phyloP scores from a whole-genome alignment of 2,888 invertebrate species.

The Gnatocerus cornutus region DNA sequence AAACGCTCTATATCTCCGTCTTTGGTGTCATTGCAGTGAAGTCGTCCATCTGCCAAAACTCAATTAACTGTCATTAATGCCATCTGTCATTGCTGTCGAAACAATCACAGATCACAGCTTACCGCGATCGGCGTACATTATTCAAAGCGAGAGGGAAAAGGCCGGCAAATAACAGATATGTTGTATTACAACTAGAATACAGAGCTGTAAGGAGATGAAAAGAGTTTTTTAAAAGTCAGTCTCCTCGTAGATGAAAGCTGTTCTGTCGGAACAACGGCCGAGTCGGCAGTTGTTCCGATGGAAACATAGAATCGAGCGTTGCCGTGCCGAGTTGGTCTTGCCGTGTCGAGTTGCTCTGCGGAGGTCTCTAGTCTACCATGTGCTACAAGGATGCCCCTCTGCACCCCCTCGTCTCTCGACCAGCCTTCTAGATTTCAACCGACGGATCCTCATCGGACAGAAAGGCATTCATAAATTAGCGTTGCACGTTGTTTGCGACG shows the following conservation, averaged over 20 bases:
- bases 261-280: slow-evolving; percentile 68
- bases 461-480: slow-evolving; percentile 42
- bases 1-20: background rate
- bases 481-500: slow-evolving; percentile 34
- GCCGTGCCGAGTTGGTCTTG: slow-evolving; percentile 55
- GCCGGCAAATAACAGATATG: slow-evolving; percentile 69
- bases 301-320: slow-evolving; percentile 58
- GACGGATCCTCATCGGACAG: slow-evolving; percentile 40
- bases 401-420: slow-evolving; percentile 22
- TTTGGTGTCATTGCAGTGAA: background rate
- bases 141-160: slow-evolving; percentile 58
- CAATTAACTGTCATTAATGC: slow-evolving; percentile 14
- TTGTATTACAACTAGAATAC: slow-evolving; percentile 69
- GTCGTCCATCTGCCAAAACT: background rate
- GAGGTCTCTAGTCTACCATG: slow-evolving; percentile 51
- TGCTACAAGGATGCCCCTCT: slow-evolving; percentile 46
- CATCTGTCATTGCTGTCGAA: slow-evolving; percentile 25
- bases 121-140: slow-evolving; percentile 45
- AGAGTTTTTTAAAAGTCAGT: slow-evolving; percentile 68
- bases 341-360: slow-evolving; percentile 50
- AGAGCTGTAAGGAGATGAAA: slow-evolving; percentile 63
- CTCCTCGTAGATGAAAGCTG: slow-evolving; percentile 63
- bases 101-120: slow-evolving; percentile 16
- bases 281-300: slow-evolving; percentile 66
- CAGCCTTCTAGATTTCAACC: slow-evolving; percentile 37